Evolutionary conservation across 2,797 vertebrate species (phyloP), one percentile per base, ranked within the genome.

Genomic region (Knipowitschia caucasica): DNA sequence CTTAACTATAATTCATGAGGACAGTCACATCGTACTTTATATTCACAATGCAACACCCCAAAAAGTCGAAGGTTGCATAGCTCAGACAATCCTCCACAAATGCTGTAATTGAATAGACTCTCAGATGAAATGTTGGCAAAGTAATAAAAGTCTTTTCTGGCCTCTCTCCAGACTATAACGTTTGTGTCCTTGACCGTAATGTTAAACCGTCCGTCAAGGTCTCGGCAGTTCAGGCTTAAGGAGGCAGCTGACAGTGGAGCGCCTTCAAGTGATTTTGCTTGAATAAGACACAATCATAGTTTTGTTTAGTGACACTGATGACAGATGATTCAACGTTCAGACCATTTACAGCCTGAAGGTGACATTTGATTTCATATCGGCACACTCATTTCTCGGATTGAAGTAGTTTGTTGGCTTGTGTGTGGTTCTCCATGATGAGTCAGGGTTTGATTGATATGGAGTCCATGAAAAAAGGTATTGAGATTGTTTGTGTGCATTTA

Each of bases 151-250:
- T 44, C 25, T 15, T 30, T 30, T 47, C 20, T 20, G 27, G 45
- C 17, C 17, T 4, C 5, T 20, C 27, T 47, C 45, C 45, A 47
- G 45, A 47, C 14, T 31, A 17, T 14, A 47, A 47, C 17, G 17
- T 30, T 26, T 29, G 10, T 47, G 45, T 31, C 45, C 45, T 47
- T 47, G 45, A 20, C n/a, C n/a, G n/a, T 3, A 31, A 47, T 20
- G 44, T 29, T 11, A 31, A 47, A 47, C 5, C 26, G 14, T 31
- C 10, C 9, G 27, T 30, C 45, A 31, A 20, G 27, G 45, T 47
- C 17, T 20, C 4, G 6, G 18, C 7, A 45, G 54, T n/a, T n/a
- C 9, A 50, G 26, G 17, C 7, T 12, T 15, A 26, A 42, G 18
- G 20, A n/a, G 20, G 24, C 12, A 11, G 42, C 42, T n/a, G 24